Evolutionary conservation across 2,888 invertebrate species (phyloP), one percentile per base, ranked within the genome.

Genomic region (Eugnorisma glareosa): DNA sequence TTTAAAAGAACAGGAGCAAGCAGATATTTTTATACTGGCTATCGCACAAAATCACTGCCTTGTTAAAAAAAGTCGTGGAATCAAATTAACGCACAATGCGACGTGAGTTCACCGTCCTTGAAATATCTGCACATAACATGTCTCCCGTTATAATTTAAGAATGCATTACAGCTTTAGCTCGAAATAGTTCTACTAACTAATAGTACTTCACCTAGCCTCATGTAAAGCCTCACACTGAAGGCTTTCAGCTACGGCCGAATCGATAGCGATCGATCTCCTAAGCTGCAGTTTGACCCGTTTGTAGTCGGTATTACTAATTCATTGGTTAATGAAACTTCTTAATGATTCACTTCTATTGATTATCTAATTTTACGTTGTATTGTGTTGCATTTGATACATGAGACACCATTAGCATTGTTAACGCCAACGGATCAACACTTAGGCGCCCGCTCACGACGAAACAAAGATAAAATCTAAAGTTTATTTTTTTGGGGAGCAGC

Each of bases 331-430:
- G 21, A 45, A 15, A 1, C 15, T 54, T 24, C 18, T 57, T 8
- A 37, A 57, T 45, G 31, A 76, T 76, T 48, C 6, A 35, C 7
- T 24, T 40, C 51, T 67, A 77, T 77, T 59, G 48, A 76, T 76
- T 43, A 13, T 35, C 6, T n/a, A 31, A 15, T 21, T 70, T 37
- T 7, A 31, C 37, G 7, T 24, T 1, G 18, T n/a, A 28, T 43
- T n/a, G 28, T 28, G n/a, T 67, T 48, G 54, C 57, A 73, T 37
- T 37, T 21, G 1, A 37, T 5, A n/a, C 11, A 28, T 21, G 35
- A 31, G n/a, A 48, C 15, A 28, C 7, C 51, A n/a, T 43, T 31
- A 31, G 40, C 6, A 18, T 31, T 51, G 18, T 7, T 15, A 48
- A 15, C 51, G 48, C 21, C 31, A 10, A 48, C 48, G 18, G 11